These are phyloP conservation scores for Laupala kohalensis DNA, from an alignment of 1,140 invertebrate genomes.

Conservation along the genomic window DNA sequence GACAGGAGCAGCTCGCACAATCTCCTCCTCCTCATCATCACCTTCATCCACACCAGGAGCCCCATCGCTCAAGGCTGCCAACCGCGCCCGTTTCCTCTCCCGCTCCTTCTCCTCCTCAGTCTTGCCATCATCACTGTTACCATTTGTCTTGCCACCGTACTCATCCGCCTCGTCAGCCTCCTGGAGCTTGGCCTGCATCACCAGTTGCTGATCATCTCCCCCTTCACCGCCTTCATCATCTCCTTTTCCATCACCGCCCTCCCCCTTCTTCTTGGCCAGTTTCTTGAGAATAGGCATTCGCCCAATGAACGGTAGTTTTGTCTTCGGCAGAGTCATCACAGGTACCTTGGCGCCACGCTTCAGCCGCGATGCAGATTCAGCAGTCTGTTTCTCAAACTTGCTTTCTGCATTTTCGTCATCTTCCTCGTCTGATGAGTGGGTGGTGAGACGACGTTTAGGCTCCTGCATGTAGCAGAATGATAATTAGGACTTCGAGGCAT, in stretches of 20 bases:
- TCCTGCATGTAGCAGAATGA: too few relatives aligned
- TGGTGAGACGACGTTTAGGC: neutral
- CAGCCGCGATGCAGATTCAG: neutral
- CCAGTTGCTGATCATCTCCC: neutral
- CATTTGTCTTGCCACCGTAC: neutral
- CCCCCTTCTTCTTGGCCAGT: conserved; percentile 11
- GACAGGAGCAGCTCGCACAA: conserved; percentile 27
- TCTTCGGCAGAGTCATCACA: conserved; percentile 18
- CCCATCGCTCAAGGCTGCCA: neutral
- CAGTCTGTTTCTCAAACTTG: conserved; percentile 15
- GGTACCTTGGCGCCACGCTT: conserved; percentile 14
- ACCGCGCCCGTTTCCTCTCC: neutral
- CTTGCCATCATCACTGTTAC: neutral
- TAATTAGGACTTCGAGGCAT: too few relatives aligned
- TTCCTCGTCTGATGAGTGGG: conserved; percentile 16
- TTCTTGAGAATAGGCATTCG: conserved; percentile 49
- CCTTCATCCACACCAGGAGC: conserved; percentile 3
- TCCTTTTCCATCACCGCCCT: conserved; percentile 7
- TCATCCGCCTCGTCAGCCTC: conserved; percentile 6
- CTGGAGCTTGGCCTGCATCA: neutral
- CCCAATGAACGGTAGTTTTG: conserved; percentile 55
- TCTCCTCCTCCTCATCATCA: conserved; percentile 28
- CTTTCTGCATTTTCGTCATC: conserved; percentile 26
- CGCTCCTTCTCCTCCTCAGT: neutral
- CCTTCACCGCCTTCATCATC: conserved; percentile 8